Conservation (phyloP, 2,888 invertebrate species). For the Xylocampa areola region DNA sequence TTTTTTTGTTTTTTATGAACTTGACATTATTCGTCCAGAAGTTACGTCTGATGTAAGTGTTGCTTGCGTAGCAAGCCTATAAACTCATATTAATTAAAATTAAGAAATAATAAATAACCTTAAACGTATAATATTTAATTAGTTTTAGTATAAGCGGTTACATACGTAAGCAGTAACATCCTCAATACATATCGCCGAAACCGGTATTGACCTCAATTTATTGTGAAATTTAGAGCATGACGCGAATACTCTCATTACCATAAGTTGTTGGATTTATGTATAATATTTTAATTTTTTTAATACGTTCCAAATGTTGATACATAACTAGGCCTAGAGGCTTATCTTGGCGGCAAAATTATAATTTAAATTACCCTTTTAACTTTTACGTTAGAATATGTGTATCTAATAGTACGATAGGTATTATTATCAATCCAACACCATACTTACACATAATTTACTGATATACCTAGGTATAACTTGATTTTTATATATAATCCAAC, state of each 20-base stretch:
- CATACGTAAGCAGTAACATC: constrained; percentile 47
- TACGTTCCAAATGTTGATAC: too few relatives aligned
- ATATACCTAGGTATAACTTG: too few relatives aligned
- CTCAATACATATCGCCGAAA: constrained; percentile 63
- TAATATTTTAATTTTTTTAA: constrained; percentile 19
- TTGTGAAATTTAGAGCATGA: constrained; percentile 81
- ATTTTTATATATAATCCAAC: too few relatives aligned
- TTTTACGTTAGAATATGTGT: too few relatives aligned
- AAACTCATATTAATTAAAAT: constrained; percentile 11
- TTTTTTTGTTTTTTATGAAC: too few relatives aligned
- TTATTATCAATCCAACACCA: too few relatives aligned
- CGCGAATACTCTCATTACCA: constrained; percentile 62
- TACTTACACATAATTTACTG: too few relatives aligned
- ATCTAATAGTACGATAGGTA: too few relatives aligned
- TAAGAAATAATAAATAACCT: constrained; percentile 29
- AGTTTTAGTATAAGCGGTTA: constrained; percentile 29
- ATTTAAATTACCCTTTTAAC: too few relatives aligned
- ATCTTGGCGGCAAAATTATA: too few relatives aligned
- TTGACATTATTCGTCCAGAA: too few relatives aligned
- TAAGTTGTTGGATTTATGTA: constrained; percentile 28
- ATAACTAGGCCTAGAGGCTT: too few relatives aligned
- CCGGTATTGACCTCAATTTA: constrained; percentile 84
- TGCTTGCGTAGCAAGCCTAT: constrained; percentile 8
- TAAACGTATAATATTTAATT: constrained; percentile 29
- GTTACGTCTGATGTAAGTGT: constrained; percentile 36